Evolutionary conservation across 2,113 vertebrate genomes (phyloP).

Genomic region (Lasiurus borealis): DNA sequence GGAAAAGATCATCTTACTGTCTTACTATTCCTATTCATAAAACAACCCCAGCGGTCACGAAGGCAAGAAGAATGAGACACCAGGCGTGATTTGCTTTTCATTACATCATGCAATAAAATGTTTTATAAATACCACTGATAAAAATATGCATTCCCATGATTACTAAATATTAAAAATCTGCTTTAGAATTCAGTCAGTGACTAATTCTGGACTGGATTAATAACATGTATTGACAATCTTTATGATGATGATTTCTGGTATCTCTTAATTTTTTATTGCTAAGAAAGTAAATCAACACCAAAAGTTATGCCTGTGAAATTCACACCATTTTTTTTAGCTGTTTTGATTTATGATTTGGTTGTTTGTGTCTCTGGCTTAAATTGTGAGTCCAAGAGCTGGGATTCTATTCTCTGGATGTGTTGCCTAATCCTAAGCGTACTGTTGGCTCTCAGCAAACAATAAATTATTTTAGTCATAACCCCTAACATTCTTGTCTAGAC

Average conservation of each 20-base stretch:
- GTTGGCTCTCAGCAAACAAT: constrained; percentile 68
- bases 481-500: constrained; percentile 54
- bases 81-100: constrained; percentile 7
- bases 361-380: constrained; percentile 46
- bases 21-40: background rate
- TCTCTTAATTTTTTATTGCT: constrained; percentile 49
- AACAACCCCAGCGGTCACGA: background rate
- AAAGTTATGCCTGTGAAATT: background rate
- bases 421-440: constrained; percentile 6
- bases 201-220: constrained; percentile 15
- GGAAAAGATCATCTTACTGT: background rate
- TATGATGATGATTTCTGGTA: constrained; percentile 28
- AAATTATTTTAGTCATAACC: constrained; percentile 53
- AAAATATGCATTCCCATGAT: background rate
- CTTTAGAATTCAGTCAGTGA: background rate
- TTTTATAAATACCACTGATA: background rate
- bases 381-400: background rate
- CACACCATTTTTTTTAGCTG: background rate
- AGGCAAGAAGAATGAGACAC: background rate
- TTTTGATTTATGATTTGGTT: constrained; percentile 59
- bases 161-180: background rate
- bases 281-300: constrained; percentile 47
- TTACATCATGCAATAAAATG: background rate
- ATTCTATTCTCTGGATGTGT: constrained; percentile 24
- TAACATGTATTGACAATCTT: background rate